These are phyloP conservation scores for Collichthys lucidus DNA, from an alignment of 2,113 vertebrate genomes.

Conservation along the genomic window DNA sequence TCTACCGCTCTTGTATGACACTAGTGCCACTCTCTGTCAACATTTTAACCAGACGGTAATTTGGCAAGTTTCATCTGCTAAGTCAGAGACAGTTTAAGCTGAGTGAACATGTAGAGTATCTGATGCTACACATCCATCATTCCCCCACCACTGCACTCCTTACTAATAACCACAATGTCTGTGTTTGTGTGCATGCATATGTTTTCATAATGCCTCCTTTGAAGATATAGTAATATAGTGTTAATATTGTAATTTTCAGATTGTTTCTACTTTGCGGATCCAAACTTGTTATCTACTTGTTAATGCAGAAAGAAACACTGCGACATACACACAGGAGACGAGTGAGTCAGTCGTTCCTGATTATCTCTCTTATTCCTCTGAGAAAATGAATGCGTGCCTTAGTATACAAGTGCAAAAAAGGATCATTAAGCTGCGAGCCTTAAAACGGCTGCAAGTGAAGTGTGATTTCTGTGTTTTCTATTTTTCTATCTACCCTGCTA, in stretches of 20 bases:
- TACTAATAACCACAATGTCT: slow-evolving; percentile 16
- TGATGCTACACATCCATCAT: slow-evolving; percentile 8
- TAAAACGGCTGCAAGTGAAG: slow-evolving; percentile 22
- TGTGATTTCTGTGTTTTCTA: neutral
- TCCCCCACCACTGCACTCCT: neutral
- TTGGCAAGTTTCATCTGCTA: neutral
- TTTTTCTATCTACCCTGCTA: neutral
- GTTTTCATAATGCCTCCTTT: slow-evolving; percentile 1
- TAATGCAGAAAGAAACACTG: slow-evolving; percentile 28
- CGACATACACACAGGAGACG: slow-evolving; percentile 23
- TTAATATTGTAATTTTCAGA: slow-evolving; percentile 6
- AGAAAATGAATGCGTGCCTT: slow-evolving; percentile 1
- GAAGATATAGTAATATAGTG: slow-evolving; percentile 7
- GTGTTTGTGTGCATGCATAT: slow-evolving; percentile 1
- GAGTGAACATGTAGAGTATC: neutral
- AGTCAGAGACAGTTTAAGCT: neutral
- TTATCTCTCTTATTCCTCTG: slow-evolving; percentile 8
- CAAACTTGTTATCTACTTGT: neutral
- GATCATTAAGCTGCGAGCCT: neutral
- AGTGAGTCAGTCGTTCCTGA: slow-evolving; percentile 18
- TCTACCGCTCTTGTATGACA: no score
- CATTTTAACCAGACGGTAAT: neutral
- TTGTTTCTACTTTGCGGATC: neutral
- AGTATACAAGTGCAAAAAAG: neutral
- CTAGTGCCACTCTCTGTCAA: neutral